Evolutionary conservation across 2,113 vertebrate genomes (phyloP).

Genomic region (Delphinapterus leucas): DNA sequence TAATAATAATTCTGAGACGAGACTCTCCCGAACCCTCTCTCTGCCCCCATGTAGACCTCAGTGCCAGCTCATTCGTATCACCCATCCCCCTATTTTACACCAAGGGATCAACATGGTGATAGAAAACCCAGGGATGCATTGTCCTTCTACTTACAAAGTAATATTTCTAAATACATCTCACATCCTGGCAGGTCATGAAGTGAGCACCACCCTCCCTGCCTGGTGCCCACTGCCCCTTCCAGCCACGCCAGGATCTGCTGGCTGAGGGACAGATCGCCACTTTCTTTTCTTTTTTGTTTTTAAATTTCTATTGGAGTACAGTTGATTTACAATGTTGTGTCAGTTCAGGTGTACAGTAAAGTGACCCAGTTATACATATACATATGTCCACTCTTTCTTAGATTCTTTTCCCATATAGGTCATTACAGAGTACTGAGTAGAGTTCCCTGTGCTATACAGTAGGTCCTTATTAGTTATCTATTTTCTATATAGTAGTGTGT

Average conservation of each 20-base stretch:
- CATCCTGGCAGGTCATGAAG: slow-evolving; percentile 63
- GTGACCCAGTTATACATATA: neutral
- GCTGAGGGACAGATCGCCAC: neutral
- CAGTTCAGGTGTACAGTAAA: neutral
- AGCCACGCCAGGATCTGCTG: slow-evolving; percentile 9
- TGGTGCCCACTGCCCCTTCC: neutral
- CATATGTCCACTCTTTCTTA: neutral
- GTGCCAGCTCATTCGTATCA: slow-evolving; percentile 68
- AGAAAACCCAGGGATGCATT: slow-evolving; percentile 61
- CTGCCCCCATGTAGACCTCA: neutral
- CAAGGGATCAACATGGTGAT: slow-evolving; percentile 66
- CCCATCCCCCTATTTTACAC: slow-evolving; percentile 60
- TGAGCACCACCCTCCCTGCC: neutral
- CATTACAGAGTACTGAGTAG: neutral
- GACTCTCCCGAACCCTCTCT: neutral
- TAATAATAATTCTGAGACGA: neutral
- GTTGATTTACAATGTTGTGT: neutral
- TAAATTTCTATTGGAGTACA: neutral
- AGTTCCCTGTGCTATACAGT: neutral
- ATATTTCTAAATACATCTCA: slow-evolving; percentile 75
- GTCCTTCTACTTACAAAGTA: slow-evolving; percentile 61
- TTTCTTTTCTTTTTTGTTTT: neutral
- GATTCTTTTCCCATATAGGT: neutral
- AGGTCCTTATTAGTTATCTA: neutral
- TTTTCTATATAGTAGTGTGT: neutral